These are phyloP conservation scores for Dendroctonus ponderosae DNA, from an alignment of 1,140 invertebrate genomes.

Conservation along the genomic window DNA sequence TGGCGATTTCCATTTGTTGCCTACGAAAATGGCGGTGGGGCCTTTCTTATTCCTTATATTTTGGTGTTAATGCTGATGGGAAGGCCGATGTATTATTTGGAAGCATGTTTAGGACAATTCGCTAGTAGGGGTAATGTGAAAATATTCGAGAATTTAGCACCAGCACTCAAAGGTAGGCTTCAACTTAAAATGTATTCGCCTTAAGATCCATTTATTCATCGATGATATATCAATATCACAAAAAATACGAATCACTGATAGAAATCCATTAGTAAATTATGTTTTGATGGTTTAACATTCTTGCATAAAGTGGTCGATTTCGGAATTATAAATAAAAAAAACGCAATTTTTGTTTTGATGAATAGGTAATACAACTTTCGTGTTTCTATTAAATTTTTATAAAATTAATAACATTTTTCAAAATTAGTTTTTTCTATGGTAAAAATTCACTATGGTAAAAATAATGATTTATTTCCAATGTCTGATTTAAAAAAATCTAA, in stretches of 20 bases:
- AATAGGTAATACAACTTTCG: no score
- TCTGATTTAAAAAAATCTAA: no score
- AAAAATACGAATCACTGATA: not conserved
- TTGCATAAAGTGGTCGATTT: no score
- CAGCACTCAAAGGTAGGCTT: constrained; percentile 63
- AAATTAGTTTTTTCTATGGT: no score
- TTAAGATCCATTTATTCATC: no score
- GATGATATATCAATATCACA: not conserved
- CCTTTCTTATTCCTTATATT: constrained; percentile 82
- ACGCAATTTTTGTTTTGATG: no score
- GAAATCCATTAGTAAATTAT: not conserved
- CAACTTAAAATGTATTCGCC: not conserved
- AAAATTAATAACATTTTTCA: no score
- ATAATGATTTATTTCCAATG: no score
- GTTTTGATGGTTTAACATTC: no score
- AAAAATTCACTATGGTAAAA: no score
- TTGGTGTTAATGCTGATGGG: constrained; percentile 81
- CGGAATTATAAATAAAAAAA: no score
- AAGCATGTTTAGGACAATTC: constrained; percentile 80
- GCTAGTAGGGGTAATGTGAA: constrained; percentile 70
- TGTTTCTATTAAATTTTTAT: no score
- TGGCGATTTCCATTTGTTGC: constrained; percentile 87
- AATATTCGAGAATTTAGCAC: constrained; percentile 58
- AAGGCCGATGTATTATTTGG: constrained; percentile 87
- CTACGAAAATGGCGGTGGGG: constrained; percentile 81